These are phyloP conservation scores for honey bee (Apis mellifera) DNA, from an alignment of 1,140 invertebrate species.

Conservation along the genomic window Amel_HAv3.1 CM009935.2:6356501-6357000, in stretches of 20 bases:
- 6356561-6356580: neutral
- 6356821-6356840: neutral
- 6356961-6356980: neutral
- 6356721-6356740: constrained; percentile 70
- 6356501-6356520: constrained; percentile 3
- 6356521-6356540: too few species aligned
- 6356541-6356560: too few species aligned
- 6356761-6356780: constrained; percentile 78
- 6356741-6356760: constrained; percentile 78
- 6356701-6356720: constrained; percentile 68
- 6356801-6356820: constrained; percentile 60
- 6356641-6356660: constrained; percentile 74
- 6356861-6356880: constrained; percentile 14
- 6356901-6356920: too few species aligned
- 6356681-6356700: constrained; percentile 66
- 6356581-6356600: neutral
- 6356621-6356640: constrained; percentile 78
- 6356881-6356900: neutral
- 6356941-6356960: neutral
- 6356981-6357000: neutral
- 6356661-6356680: constrained; percentile 69
- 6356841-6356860: neutral
- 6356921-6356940: neutral
- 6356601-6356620: constrained; percentile 53
- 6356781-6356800: constrained; percentile 72